Conservation (phyloP, 2,113 vertebrate genomes). For the Eonycteris spelaea region DNA sequence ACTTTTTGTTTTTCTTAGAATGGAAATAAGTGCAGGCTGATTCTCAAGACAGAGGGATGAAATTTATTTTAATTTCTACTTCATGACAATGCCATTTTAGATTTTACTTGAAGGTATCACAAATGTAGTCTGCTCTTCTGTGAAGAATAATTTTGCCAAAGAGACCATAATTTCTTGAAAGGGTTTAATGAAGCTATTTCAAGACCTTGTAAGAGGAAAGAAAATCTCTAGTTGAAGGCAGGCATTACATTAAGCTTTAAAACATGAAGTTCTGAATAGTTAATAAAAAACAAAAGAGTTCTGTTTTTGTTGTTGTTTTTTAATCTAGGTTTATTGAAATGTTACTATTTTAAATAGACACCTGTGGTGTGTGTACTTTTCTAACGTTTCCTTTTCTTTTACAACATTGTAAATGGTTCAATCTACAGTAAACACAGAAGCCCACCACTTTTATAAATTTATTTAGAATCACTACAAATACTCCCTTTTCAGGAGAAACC, state of each 20-base stretch:
- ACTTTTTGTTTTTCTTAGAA: conserved; percentile 40
- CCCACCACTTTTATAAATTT: background rate
- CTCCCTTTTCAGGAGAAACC: background rate
- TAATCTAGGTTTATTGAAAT: background rate
- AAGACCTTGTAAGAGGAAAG: conserved; percentile 15
- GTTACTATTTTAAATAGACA: background rate
- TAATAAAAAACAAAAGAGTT: background rate
- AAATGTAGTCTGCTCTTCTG: conserved; percentile 35
- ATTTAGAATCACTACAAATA: background rate
- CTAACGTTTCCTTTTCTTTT: background rate
- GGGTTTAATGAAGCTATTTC: conserved; percentile 46
- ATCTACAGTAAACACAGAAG: background rate
- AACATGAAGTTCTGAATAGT: conserved; percentile 21
- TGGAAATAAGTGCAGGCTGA: background rate
- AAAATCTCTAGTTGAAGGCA: conserved; percentile 10
- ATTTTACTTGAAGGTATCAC: conserved; percentile 25
- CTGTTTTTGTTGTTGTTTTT: background rate
- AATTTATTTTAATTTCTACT: conserved; percentile 59
- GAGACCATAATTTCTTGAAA: conserved; percentile 14
- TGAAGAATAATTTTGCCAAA: conserved; percentile 42
- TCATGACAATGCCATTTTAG: conserved; percentile 47
- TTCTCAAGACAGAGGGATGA: background rate
- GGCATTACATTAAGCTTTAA: background rate
- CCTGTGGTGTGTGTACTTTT: background rate
- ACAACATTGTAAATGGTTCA: background rate